These are phyloP conservation scores for Heliconius hewitsoni DNA, from an alignment of 1,140 invertebrate genomes.

Conservation along the genomic window DNA sequence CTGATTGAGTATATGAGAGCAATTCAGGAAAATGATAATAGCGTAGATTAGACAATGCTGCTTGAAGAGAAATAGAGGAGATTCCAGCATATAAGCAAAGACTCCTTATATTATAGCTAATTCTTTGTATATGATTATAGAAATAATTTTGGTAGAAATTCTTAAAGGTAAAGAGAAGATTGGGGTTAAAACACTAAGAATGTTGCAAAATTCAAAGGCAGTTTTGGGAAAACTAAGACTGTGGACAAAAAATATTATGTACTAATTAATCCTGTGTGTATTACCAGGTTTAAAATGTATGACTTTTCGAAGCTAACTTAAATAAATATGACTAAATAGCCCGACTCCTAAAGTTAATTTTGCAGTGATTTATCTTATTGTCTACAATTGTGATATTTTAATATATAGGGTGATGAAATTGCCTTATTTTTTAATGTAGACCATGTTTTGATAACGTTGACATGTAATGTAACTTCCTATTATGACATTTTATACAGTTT, in stretches of 20 bases:
- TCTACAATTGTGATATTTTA: not conserved
- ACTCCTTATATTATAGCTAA: not conserved
- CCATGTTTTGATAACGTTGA: not conserved
- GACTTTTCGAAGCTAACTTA: not conserved
- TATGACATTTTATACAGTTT: not conserved
- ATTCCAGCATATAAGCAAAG: not conserved
- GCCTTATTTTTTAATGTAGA: not conserved
- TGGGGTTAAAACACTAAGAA: no score
- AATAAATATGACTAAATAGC: not conserved
- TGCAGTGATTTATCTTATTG: not conserved
- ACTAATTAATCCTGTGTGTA: no score
- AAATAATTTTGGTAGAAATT: not conserved
- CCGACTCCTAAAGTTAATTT: not conserved
- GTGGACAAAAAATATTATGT: no score
- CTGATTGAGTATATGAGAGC: not conserved
- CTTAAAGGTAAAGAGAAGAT: not conserved
- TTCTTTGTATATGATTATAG: not conserved
- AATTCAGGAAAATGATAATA: not conserved
- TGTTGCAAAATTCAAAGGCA: no score
- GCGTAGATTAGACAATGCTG: not conserved
- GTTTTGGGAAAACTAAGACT: no score
- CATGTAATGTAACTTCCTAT: not conserved
- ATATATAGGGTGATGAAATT: conserved; percentile 1
- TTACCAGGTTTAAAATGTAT: not conserved
- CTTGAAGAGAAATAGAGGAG: not conserved